Evolutionary conservation across 2,888 invertebrate genomes (phyloP).

Genomic region (Nysson spinosus): DNA sequence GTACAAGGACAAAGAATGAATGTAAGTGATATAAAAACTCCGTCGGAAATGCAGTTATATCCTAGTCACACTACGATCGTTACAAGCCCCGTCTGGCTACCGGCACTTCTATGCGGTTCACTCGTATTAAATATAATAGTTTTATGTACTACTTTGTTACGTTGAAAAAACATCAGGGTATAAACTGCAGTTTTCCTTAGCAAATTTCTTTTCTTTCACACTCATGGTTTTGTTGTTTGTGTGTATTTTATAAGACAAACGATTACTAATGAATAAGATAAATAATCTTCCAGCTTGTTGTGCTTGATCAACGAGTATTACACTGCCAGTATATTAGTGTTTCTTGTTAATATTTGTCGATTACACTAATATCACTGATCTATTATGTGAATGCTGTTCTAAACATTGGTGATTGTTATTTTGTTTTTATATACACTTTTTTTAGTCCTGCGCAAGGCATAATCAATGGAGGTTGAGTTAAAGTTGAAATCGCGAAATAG

Average conservation of each 20-base stretch:
- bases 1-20: conserved; percentile 15
- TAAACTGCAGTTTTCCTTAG: conserved; percentile 1
- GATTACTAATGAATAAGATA: conserved; percentile 1
- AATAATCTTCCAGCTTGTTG: conserved; percentile 4
- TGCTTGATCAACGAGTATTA: neutral
- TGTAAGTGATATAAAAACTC: conserved; percentile 25
- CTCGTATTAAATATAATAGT: conserved; percentile 70
- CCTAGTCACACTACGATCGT: conserved; percentile 55
- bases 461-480: conserved; percentile 10
- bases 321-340: conserved; percentile 40
- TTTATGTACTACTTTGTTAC: conserved; percentile 67
- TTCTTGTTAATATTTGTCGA: conserved; percentile 21
- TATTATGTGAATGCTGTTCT: conserved; percentile 2
- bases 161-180: conserved; percentile 52
- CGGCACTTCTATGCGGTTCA: conserved; percentile 69
- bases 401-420: conserved; percentile 7
- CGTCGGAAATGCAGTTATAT: conserved; percentile 17
- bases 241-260: neutral
- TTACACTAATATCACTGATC: neutral
- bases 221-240: neutral
- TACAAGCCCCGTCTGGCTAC: conserved; percentile 68
- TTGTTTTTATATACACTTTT: conserved; percentile 9
- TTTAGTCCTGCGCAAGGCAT: conserved; percentile 4
- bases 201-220: neutral
- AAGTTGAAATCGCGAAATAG: conserved; percentile 3